phyloP scores from a whole-genome alignment of 2,888 invertebrate genomes.

The Ormyrus nitidulus region DNA sequence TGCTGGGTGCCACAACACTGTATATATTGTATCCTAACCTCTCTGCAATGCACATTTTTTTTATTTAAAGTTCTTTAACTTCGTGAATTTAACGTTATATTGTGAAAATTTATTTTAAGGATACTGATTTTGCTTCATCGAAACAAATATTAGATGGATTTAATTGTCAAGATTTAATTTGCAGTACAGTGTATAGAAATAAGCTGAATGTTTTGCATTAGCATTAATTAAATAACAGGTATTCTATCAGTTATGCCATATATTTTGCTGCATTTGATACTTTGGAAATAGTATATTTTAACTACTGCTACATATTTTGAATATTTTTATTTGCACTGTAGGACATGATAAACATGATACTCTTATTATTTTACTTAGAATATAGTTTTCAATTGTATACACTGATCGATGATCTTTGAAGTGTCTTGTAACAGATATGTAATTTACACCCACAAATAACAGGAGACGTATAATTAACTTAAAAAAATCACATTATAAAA shows the following conservation, averaged over 20 bases:
- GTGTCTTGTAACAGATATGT: slow-evolving; percentile 40
- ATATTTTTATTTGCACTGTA: slow-evolving; percentile 24
- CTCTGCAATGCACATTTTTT: slow-evolving; percentile 48
- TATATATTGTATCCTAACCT: slow-evolving; percentile 34
- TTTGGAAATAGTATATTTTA: slow-evolving; percentile 16
- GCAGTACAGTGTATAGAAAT: slow-evolving; percentile 17
- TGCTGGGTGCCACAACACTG: slow-evolving; percentile 15
- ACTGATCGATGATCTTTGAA: slow-evolving; percentile 37
- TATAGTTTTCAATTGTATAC: slow-evolving; percentile 28
- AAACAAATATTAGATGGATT: not conserved
- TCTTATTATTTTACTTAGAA: slow-evolving; percentile 38
- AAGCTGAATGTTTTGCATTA: slow-evolving; percentile 27
- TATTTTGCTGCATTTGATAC: slow-evolving; percentile 4
- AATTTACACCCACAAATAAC: slow-evolving; percentile 36
- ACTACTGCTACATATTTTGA: slow-evolving; percentile 7
- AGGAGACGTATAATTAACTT: slow-evolving; percentile 27
- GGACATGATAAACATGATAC: slow-evolving; percentile 20
- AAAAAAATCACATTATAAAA: slow-evolving; percentile 35
- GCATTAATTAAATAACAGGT: slow-evolving; percentile 32
- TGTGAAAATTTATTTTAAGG: slow-evolving; percentile 8
- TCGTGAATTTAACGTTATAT: not conserved
- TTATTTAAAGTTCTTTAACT: slow-evolving; percentile 21
- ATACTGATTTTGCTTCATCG: not conserved
- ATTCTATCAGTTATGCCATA: not conserved
- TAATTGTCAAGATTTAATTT: slow-evolving; percentile 6